Evolutionary conservation across 2,797 vertebrate species (phyloP), one percentile per base, ranked within the genome.

Genomic region (Valencia hispanica): DNA sequence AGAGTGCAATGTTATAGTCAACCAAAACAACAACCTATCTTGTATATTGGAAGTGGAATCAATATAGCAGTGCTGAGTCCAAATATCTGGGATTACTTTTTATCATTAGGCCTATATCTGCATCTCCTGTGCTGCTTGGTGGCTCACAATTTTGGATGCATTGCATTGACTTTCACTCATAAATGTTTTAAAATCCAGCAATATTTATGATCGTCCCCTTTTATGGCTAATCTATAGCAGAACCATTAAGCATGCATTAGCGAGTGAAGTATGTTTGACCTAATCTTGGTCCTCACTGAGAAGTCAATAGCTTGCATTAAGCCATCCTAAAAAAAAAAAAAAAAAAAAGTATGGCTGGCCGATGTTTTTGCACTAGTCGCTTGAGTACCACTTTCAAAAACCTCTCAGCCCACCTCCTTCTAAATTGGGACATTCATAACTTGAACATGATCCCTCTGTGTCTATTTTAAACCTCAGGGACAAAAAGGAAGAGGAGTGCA

Each of bases 181-280:
- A 92, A 93, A 94, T 94, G 86, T 93, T 94, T 93, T 90, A 92
- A 84, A 93, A 92, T 87, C 75, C 74, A 91, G 80, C 80, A 84
- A 82, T 93, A 94, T 94, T 94, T 93, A 94, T 93, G 87, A 82
- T 89, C 88, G 86, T 88, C 85, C 81, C 81, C 84, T 90, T 93
- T 94, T 91, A 94, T 93, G 83, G 89, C 84, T 79, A 91, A 94
- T 94, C 92, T 86, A 94, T 93, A 91, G 86, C 74, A 78, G 83
- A 92, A 80, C 92, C 92, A 95, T 96, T 95, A 95, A 88, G 85
- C 84, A 72, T 93, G 91, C 93, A 94, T 94, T 95, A 94, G 93
- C 71, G 81, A 92, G 87, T 84, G 86, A 90, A 91, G 90, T 90
- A 85, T 91, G 91, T 93, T 93, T 93, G 92, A 91, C 91, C 87